phyloP scores from a whole-genome alignment of 2,888 invertebrate species.

The Drosophila niveifrons region DNA sequence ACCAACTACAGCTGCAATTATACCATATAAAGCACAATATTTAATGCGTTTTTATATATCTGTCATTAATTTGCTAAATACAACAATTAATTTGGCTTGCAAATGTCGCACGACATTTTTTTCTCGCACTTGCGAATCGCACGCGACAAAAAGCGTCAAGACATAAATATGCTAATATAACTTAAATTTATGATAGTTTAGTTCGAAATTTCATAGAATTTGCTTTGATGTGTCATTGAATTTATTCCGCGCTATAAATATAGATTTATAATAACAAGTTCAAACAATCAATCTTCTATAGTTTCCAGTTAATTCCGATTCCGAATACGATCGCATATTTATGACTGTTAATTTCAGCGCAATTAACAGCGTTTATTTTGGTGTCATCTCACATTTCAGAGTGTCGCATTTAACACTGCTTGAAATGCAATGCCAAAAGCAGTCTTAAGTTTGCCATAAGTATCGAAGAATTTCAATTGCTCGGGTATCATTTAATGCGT shows the following conservation, averaged over 20 bases:
- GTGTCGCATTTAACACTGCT: conserved; percentile 4
- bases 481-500: neutral
- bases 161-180: conserved; percentile 2
- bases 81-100: conserved; percentile 53
- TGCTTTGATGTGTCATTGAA: conserved; percentile 16
- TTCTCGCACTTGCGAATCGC: conserved; percentile 24
- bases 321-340: conserved; percentile 6
- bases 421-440: neutral
- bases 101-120: conserved; percentile 37
- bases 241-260: conserved; percentile 11
- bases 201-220: conserved; percentile 6
- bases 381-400: neutral
- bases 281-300: neutral
- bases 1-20: conserved; percentile 49
- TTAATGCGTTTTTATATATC: conserved; percentile 55
- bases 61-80: conserved; percentile 52
- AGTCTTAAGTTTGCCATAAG: neutral
- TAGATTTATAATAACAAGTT: neutral
- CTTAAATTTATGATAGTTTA: neutral
- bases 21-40: conserved; percentile 9
- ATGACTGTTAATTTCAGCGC: conserved; percentile 3
- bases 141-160: neutral
- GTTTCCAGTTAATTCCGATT: conserved; percentile 15
- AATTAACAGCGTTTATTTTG: neutral
- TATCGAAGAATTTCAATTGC: conserved; percentile 7